Evolutionary conservation across 1,140 invertebrate genomes (phyloP), one percentile per base, ranked within the genome.

Genomic region (Trichonephila clavipes): DNA sequence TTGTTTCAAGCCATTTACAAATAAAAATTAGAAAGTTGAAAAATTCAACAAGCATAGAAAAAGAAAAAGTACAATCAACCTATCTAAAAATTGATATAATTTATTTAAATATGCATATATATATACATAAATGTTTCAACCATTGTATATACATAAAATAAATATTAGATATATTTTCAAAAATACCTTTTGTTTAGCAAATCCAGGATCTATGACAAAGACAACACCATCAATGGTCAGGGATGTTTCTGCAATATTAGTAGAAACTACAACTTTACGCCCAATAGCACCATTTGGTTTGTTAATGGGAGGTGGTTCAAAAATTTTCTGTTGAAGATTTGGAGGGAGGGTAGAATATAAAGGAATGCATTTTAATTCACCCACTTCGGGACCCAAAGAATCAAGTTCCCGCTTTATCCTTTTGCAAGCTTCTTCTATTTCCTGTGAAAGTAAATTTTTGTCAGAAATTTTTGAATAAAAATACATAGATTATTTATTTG

Each of bases 201-300:
- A 99, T 21, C 99, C 99, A n/a, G 99, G 99, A 96, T 99, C 99
- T 95, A 99, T 99, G 1, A 99, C 99, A 96, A 99, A 99, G 10
- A 99, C 99, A n/a, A 99, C 99, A 93, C 99, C 99, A 95, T 99
- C 99, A 95, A 99, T 99, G 1, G 99, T 99, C 7, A 99, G 96
- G 0, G 99, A 99, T 0, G 99, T 99, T 96, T 99, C 99, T 0
- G 99, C 99, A 95, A 99, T 99, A 95, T 99, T 99, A 0, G 99
- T 99, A 0, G 99, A 99, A 0, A 99, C 98, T 0, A 99, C 99
- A 34, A 99, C 95, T 95, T 99, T 99, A 28, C 99, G 96, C 0
- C 99, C 99, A 90, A 99, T 98, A 0, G 98, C 98, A 16, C 99
- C 99, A 95, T 99, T 99, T 0, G 98, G 95, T 96, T 98, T 98